Conservation (phyloP, 2,797 vertebrate genomes). For the Darevskia nairensis region DNA sequence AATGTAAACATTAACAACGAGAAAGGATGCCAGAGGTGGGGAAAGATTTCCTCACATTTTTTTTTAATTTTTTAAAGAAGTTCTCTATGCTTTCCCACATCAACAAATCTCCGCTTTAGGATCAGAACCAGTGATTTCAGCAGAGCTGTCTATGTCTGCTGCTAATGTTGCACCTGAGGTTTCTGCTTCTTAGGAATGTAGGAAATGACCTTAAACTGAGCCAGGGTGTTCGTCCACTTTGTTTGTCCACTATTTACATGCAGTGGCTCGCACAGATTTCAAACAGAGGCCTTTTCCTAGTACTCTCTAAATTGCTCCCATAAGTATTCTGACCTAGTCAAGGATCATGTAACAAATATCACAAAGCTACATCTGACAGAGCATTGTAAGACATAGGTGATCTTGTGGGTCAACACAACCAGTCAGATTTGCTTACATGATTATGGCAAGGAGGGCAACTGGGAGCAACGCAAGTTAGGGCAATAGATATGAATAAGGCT, state of each 20-base stretch:
- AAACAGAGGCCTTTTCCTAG: not conserved
- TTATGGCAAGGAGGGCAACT: not conserved
- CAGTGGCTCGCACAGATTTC: not conserved
- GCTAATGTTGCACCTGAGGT: not conserved
- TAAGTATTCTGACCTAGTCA: not conserved
- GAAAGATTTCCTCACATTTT: not conserved
- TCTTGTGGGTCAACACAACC: not conserved
- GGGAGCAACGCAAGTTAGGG: not conserved
- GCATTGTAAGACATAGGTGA: not conserved
- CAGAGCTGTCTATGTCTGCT: not conserved
- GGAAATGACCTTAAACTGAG: not conserved
- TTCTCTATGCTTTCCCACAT: not conserved
- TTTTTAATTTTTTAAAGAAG: too few species aligned
- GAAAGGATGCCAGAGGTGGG: not conserved
- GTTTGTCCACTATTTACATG: not conserved
- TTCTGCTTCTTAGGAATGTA: not conserved
- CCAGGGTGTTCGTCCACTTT: not conserved
- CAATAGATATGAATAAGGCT: not conserved
- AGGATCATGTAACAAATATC: not conserved
- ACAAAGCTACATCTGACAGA: not conserved
- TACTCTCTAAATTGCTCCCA: not conserved
- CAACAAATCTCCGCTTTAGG: not conserved
- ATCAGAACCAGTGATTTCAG: not conserved
- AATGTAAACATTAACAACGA: not conserved
- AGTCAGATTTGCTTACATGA: not conserved